phyloP scores from a whole-genome alignment of 2,113 vertebrate species.

The Crotalus helleri region DNA sequence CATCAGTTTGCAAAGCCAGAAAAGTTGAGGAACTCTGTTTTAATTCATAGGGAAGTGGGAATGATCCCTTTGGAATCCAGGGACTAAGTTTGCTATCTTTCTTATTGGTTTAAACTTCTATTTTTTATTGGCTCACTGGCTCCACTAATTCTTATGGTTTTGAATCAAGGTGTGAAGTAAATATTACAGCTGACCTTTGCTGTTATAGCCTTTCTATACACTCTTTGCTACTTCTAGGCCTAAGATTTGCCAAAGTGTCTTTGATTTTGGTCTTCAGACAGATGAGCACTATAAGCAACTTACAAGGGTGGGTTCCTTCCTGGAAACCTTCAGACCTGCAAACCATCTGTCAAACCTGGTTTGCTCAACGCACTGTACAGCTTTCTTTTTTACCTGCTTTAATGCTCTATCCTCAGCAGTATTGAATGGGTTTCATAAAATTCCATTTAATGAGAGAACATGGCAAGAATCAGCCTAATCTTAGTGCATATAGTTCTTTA shows the following conservation, averaged over 20 bases:
- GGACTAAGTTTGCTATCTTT: not conserved
- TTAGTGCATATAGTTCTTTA: too few species aligned
- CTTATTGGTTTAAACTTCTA: not conserved
- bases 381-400: too few species aligned
- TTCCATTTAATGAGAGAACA: too few species aligned
- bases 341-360: too few species aligned
- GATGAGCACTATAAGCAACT: not conserved
- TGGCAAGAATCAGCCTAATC: too few species aligned
- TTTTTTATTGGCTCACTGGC: not conserved
- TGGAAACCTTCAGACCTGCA: not conserved
- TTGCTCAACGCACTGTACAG: too few species aligned
- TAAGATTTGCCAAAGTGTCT: not conserved
- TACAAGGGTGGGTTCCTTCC: not conserved
- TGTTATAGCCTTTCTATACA: not conserved
- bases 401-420: too few species aligned
- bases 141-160: not conserved
- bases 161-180: not conserved
- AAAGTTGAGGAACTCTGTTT: not conserved
- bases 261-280: not conserved
- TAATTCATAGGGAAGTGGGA: not conserved
- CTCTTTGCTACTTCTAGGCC: not conserved
- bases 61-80: not conserved
- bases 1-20: too few species aligned
- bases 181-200: not conserved
- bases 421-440: too few species aligned